Conservation (phyloP, 1,140 invertebrate species). For the Sarcophaga peregrina region DNA sequence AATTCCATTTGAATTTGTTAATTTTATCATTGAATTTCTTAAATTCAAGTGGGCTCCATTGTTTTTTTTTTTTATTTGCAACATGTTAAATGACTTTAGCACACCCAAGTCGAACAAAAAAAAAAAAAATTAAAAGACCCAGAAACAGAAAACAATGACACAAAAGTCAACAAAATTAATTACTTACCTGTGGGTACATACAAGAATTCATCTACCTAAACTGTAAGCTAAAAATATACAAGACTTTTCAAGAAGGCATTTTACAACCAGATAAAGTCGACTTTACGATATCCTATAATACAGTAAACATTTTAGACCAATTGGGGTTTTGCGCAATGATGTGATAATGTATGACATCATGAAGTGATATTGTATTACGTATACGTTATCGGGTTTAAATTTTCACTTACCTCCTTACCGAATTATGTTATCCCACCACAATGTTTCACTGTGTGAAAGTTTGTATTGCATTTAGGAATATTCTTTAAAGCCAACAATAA, state of each 20-base stretch:
- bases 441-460: too few species aligned
- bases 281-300: too few species aligned
- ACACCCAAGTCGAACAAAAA: slow-evolving; percentile 37
- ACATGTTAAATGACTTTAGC: slow-evolving; percentile 33
- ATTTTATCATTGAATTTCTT: slow-evolving; percentile 28
- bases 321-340: too few species aligned
- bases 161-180: slow-evolving; percentile 42
- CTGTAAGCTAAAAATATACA: not conserved
- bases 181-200: slow-evolving; percentile 18
- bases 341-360: too few species aligned
- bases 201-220: slow-evolving; percentile 2
- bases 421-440: too few species aligned
- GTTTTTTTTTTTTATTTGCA: slow-evolving; percentile 11
- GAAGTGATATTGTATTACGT: too few species aligned
- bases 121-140: not conserved
- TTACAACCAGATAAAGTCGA: not conserved
- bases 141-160: slow-evolving; percentile 12
- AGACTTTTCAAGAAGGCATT: not conserved
- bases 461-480: too few species aligned
- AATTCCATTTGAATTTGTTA: slow-evolving; percentile 15
- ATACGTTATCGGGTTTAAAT: too few species aligned
- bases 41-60: slow-evolving; percentile 29
- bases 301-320: too few species aligned
- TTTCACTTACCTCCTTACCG: too few species aligned
- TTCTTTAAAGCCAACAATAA: too few species aligned